Evolutionary conservation across 1,140 invertebrate species (phyloP).

Genomic region (Bombyx mori): ASM3026992v2 NC_085117.1:18640501-18641000

Average conservation of each 20-base stretch:
- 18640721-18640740: conserved; percentile 39
- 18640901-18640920: conserved; percentile 67
- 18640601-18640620: too few species aligned
- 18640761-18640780: conserved; percentile 49
- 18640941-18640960: conserved; percentile 62
- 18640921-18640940: conserved; percentile 67
- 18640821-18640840: conserved; percentile 56
- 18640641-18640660: too few species aligned
- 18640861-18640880: conserved; percentile 44
- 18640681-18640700: conserved; percentile 43
- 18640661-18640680: conserved; percentile 24
- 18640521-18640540: too few species aligned
- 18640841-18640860: conserved; percentile 42
- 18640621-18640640: too few species aligned
- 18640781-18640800: conserved; percentile 37
- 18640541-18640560: too few species aligned
- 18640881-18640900: conserved; percentile 48
- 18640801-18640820: conserved; percentile 48
- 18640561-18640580: too few species aligned
- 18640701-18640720: conserved; percentile 43
- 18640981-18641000: conserved; percentile 72
- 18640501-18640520: too few species aligned
- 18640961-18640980: conserved; percentile 72
- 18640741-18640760: conserved; percentile 25
- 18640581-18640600: too few species aligned